phyloP scores from a whole-genome alignment of 2,797 vertebrate genomes.

The Danio jaintianensis region DNA sequence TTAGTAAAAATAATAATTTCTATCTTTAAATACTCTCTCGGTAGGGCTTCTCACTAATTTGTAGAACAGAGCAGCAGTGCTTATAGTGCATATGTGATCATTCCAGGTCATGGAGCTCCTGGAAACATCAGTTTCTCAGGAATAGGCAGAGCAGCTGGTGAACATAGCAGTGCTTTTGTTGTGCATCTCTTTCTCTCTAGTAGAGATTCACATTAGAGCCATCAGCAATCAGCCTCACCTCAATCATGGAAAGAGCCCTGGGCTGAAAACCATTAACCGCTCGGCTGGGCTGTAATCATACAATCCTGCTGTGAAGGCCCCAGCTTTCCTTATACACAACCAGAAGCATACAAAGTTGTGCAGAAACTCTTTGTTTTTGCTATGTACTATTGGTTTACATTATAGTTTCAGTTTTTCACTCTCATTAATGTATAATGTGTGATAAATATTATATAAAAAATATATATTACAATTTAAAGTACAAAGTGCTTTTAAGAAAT shows the following conservation, averaged over 20 bases:
- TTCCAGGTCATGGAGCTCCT: conserved; percentile 2
- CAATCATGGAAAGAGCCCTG: conserved; percentile 34
- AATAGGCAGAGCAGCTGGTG: conserved; percentile 37
- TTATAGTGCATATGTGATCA: not conserved
- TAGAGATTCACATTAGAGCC: conserved; percentile 47
- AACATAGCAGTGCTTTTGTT: conserved; percentile 51
- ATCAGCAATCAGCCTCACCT: conserved; percentile 39
- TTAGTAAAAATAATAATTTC: too few species aligned
- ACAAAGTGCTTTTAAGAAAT: too few species aligned
- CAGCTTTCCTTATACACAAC: conserved; percentile 27
- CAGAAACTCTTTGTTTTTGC: conserved; percentile 5
- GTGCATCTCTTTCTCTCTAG: conserved; percentile 10
- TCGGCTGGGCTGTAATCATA: conserved; percentile 46
- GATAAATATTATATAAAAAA: too few species aligned
- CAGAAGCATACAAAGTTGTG: conserved; percentile 21
- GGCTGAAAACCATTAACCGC: conserved; percentile 53
- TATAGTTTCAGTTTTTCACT: not conserved
- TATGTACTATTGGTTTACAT: conserved; percentile 5
- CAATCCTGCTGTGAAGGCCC: conserved; percentile 33
- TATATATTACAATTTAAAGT: too few species aligned
- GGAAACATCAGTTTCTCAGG: conserved; percentile 6
- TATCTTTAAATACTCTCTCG: not conserved
- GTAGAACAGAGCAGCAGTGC: not conserved
- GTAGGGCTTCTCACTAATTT: too few species aligned
- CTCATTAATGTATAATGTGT: too few species aligned